Conservation (phyloP, 2,797 vertebrate species). For the Octomys mimax region DNA sequence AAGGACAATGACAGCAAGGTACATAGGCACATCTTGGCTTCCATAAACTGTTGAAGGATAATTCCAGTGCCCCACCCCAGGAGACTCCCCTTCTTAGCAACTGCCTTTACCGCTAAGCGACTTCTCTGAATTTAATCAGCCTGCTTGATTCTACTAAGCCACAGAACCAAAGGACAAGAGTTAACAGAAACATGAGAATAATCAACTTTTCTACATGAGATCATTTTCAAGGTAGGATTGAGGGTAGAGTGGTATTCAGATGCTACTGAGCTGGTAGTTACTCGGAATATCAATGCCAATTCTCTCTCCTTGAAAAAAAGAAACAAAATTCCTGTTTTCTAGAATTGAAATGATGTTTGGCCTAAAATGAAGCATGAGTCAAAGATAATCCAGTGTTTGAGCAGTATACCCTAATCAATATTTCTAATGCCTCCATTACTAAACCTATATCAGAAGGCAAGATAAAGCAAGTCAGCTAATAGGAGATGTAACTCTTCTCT, state of each 20-base stretch:
- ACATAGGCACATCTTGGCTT: background rate
- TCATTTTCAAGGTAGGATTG: background rate
- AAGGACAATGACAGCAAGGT: no score
- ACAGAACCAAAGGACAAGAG: background rate
- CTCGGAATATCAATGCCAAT: background rate
- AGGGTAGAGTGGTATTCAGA: background rate
- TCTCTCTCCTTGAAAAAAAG: background rate
- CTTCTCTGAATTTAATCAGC: background rate
- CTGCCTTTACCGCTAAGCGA: background rate
- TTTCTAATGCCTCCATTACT: background rate
- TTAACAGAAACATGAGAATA: background rate
- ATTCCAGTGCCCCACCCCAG: background rate
- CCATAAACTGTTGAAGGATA: background rate
- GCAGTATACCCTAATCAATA: background rate
- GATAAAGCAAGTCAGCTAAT: background rate
- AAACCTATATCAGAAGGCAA: background rate
- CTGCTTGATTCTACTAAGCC: background rate
- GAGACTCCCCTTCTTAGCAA: background rate
- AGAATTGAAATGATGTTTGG: background rate
- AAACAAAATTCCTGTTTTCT: background rate
- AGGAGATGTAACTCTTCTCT: background rate
- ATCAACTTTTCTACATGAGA: background rate
- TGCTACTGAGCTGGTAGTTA: background rate
- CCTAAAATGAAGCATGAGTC: background rate
- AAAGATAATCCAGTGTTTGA: background rate